Evolutionary conservation across 1,140 invertebrate genomes (phyloP).

Genomic region (Phocides pigmalion): DNA sequence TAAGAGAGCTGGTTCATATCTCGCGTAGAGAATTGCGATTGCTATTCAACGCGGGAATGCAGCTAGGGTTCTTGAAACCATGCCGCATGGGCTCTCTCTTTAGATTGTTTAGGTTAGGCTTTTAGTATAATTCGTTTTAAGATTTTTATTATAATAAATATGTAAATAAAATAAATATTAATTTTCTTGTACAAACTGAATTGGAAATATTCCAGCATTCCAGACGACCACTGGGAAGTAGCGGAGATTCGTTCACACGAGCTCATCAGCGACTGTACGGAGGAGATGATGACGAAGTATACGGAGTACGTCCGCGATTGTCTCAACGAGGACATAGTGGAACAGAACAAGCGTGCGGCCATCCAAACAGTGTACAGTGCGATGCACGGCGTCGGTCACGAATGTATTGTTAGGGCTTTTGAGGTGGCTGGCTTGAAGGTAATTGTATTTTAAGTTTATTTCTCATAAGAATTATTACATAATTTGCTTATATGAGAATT

Average conservation of each 20-base stretch:
- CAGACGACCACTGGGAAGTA: slow-evolving; percentile 73
- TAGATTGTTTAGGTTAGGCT: too few species aligned
- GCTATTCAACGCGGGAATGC: too few species aligned
- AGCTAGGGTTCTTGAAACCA: too few species aligned
- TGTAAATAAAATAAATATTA: too few species aligned
- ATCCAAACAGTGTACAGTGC: slow-evolving; percentile 95
- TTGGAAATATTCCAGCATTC: slow-evolving; percentile 65
- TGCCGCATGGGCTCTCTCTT: too few species aligned
- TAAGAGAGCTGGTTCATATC: too few species aligned
- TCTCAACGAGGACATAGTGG: slow-evolving; percentile 80
- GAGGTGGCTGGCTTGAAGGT: slow-evolving; percentile 90
- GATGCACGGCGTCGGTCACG: slow-evolving; percentile 98
- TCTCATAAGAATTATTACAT: too few species aligned
- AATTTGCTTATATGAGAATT: too few species aligned
- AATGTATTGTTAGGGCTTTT: slow-evolving; percentile 91
- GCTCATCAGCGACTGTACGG: slow-evolving; percentile 84
- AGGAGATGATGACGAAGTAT: slow-evolving; percentile 87
- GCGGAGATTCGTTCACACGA: slow-evolving; percentile 70
- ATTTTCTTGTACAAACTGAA: too few species aligned
- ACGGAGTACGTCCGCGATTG: slow-evolving; percentile 85
- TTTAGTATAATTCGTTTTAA: too few species aligned
- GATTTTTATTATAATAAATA: too few species aligned
- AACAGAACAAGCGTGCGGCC: slow-evolving; percentile 85
- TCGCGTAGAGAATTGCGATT: too few species aligned
- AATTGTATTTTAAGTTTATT: slow-evolving; percentile 16